These are phyloP conservation scores for Oreortyx pictus DNA, from an alignment of 2,797 vertebrate genomes.

Conservation along the genomic window DNA sequence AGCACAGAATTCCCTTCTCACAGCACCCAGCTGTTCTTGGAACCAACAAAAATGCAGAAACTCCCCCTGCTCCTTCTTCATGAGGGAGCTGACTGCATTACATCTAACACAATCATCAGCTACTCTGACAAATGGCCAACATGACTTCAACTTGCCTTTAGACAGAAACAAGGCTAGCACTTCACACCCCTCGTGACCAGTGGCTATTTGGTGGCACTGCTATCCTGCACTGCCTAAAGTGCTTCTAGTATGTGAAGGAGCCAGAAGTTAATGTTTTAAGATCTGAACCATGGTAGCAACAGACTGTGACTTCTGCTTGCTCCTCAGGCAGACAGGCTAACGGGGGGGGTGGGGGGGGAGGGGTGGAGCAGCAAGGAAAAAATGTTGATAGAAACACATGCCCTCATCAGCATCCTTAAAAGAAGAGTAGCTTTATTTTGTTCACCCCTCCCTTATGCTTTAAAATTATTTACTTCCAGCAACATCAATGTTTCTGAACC, in stretches of 20 bases:
- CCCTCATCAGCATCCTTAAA: neutral
- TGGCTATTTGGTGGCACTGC: neutral
- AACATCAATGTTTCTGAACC: neutral
- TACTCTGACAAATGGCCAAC: neutral
- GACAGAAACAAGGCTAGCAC: neutral
- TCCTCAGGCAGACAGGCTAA: accelerated
- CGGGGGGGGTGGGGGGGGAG: too few relatives aligned
- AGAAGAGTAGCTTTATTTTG: neutral
- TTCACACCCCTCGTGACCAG: neutral
- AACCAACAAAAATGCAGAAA: neutral
- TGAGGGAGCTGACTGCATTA: neutral
- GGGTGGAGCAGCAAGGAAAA: neutral
- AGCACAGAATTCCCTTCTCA: accelerated
- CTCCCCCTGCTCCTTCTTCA: neutral
- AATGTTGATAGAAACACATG: neutral
- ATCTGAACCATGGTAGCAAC: accelerated
- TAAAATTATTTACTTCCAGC: neutral
- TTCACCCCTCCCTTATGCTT: neutral
- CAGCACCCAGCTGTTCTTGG: neutral
- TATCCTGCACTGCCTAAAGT: neutral
- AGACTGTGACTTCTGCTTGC: neutral
- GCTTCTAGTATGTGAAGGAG: accelerated
- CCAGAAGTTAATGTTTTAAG: neutral
- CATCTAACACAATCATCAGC: neutral
- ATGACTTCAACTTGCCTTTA: neutral